Evolutionary conservation across 2,113 vertebrate species (phyloP).

Genomic region (Colossoma macropomum): DNA sequence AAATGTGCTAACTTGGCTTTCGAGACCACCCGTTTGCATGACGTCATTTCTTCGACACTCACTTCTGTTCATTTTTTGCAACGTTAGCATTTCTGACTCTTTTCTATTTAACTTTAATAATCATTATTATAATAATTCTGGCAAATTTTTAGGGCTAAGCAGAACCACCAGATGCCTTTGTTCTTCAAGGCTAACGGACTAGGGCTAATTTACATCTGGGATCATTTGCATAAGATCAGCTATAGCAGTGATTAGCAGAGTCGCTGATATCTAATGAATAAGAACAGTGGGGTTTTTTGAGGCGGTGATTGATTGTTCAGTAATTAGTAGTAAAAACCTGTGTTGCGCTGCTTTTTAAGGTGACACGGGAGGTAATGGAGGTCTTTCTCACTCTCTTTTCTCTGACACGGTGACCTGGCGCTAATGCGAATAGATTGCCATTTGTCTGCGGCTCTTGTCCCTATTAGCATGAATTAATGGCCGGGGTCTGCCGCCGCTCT

Average conservation of each 20-base stretch:
- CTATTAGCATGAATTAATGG: slow-evolving; percentile 34
- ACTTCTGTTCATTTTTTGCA: no score
- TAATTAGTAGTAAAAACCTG: not conserved
- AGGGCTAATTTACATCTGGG: not conserved
- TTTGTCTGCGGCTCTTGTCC: slow-evolving; percentile 29
- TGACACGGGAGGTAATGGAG: not conserved
- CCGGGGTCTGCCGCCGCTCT: not conserved
- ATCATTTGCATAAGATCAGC: not conserved
- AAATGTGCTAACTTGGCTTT: no score
- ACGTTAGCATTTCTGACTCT: no score
- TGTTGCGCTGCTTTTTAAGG: not conserved
- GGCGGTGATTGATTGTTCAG: not conserved
- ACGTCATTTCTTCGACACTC: no score
- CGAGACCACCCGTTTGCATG: no score
- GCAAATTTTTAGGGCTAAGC: not conserved
- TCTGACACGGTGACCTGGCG: not conserved
- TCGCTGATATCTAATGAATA: not conserved
- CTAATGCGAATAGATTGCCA: slow-evolving; percentile 18
- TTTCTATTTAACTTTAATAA: no score
- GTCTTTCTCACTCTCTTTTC: not conserved
- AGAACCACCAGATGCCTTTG: not conserved
- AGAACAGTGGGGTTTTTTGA: not conserved
- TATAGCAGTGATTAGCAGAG: not conserved
- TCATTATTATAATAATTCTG: not conserved
- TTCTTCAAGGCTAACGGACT: not conserved